Conservation (phyloP, 2,888 invertebrate species). For the Chymomyza caudatula region DNA sequence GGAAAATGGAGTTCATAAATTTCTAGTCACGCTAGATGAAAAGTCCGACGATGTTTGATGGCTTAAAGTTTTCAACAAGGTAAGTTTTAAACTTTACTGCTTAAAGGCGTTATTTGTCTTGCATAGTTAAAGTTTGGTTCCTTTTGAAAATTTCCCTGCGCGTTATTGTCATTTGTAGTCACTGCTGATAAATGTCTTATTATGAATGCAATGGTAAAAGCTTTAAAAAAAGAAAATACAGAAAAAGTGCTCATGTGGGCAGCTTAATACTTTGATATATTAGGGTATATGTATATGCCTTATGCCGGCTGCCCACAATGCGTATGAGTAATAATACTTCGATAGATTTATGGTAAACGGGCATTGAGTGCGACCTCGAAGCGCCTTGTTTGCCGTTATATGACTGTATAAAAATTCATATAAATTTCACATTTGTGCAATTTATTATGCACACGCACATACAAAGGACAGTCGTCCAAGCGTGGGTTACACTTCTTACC, state of each 20-base stretch:
- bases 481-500: background rate
- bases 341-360: constrained; percentile 59
- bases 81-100: background rate
- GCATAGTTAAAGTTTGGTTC: too few species aligned
- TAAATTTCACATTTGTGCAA: constrained; percentile 57
- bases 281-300: constrained; percentile 22
- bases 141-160: background rate
- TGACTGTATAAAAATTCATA: constrained; percentile 62
- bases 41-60: constrained; percentile 19
- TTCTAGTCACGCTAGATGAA: constrained; percentile 57
- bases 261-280: constrained; percentile 59
- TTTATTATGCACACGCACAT: constrained; percentile 48
- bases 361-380: constrained; percentile 14
- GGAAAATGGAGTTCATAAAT: constrained; percentile 69
- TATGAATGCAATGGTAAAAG: background rate
- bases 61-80: background rate
- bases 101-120: too few species aligned
- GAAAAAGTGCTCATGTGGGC: constrained; percentile 31
- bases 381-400: too few species aligned
- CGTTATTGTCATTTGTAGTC: background rate
- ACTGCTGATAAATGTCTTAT: background rate
- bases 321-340: constrained; percentile 65
- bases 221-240: background rate
- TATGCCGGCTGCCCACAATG: constrained; percentile 33
- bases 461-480: background rate